Percentiles rank a stretch among this genome's conserved stretches.
phyloP scores from a whole-genome alignment of 2,888 invertebrate species.

The Pherbina coryleti region DNA sequence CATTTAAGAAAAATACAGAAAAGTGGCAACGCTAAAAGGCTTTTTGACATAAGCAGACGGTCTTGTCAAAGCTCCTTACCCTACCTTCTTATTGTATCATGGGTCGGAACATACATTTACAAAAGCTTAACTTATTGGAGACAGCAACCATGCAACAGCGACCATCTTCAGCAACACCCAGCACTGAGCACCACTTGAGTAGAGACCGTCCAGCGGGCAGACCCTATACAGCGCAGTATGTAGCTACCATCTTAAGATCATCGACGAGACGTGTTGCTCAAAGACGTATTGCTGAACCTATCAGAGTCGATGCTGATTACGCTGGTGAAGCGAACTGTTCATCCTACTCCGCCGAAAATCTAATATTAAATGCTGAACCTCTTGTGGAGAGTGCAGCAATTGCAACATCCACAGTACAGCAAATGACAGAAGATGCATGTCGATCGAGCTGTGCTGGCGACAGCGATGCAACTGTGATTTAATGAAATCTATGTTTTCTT shows the following conservation, averaged over 20 bases:
- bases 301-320: not conserved
- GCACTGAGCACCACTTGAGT: conserved; percentile 9
- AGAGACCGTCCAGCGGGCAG: conserved; percentile 13
- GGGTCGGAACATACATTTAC: conserved; percentile 54
- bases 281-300: not conserved
- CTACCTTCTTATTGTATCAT: too few species aligned
- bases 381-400: conserved; percentile 55
- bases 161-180: conserved; percentile 41
- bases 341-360: conserved; percentile 55
- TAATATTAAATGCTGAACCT: conserved; percentile 56
- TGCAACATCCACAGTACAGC: conserved; percentile 31
- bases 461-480: conserved; percentile 56
- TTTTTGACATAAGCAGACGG: too few species aligned
- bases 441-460: conserved; percentile 40
- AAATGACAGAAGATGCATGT: conserved; percentile 2
- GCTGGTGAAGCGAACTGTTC: conserved; percentile 7
- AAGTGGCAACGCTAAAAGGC: too few species aligned
- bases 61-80: too few species aligned
- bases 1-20: too few species aligned
- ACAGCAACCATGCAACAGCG: conserved; percentile 20
- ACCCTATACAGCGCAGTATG: conserved; percentile 54
- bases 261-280: conserved; percentile 39
- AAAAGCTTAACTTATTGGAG: conserved; percentile 35
- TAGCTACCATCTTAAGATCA: conserved; percentile 54
- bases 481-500: conserved; percentile 27